Evolutionary conservation across 2,113 vertebrate species (phyloP), one percentile per base, ranked within the genome.

Genomic region (Heterochromis multidens): DNA sequence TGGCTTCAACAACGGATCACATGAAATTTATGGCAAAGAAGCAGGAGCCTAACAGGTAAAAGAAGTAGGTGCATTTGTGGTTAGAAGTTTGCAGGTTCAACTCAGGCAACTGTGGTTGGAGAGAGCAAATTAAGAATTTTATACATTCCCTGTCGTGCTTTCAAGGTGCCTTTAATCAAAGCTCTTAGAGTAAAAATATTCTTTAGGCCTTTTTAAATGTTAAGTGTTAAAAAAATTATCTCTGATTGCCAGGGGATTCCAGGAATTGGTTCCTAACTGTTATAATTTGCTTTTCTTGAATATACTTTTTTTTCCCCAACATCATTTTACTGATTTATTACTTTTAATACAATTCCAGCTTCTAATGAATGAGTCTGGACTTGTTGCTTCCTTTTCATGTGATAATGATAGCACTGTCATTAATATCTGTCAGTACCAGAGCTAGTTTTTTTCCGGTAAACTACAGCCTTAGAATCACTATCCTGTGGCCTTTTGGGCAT

Each of bases 101-200:
- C 33, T 79, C 57, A 35, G 58, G 74, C 23, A 70, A 33, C 31
- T 56, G 35, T 46, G 57, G 70, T 61, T 23, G 35, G 11, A 25
- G 78, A 13, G 27, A 27, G 23, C 58, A 82, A 91, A 74, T 84
- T 4, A 87, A 17, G 35, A 70, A 16, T 21, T 79, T 40, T 82
- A 54, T 14, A 3, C 3, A 10, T 40, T 77, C 57, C 35, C 52
- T 63, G 33, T 19, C 60, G 3, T 60, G 65, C 57, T n/a, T 31
- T 46, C 83, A 87, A 90, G 88, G 93, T 94, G 85, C 70, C 83
- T 19, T 90, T 88, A 89, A 91, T 90, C 88, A 87, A 23, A 79
- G 76, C 40, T 58, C 76, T 85, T 49, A 7, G 7, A 17, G 13
- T 29, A 63, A 86, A 85, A 91, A 29, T 67, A 72, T 61, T 84